Percentiles rank a stretch among this genome's conserved stretches.
Evolutionary conservation across 1,140 invertebrate species (phyloP).

Genomic region (Cydia splendana): DNA sequence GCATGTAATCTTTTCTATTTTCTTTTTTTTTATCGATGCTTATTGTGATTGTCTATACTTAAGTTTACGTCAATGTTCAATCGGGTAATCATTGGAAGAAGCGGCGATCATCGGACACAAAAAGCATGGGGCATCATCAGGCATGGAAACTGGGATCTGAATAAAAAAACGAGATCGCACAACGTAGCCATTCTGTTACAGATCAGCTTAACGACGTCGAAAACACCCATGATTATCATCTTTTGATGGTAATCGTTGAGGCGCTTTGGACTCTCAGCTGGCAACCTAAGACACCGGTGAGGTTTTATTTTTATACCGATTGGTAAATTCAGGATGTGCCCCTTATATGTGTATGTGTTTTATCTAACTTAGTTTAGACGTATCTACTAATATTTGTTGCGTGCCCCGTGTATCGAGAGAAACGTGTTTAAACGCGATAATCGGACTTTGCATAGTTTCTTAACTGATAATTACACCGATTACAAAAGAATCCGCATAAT

Average conservation of each 20-base stretch:
- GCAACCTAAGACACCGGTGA: conserved; percentile 71
- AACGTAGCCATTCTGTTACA: conserved; percentile 78
- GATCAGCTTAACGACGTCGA: conserved; percentile 79
- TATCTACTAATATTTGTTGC: conserved; percentile 38
- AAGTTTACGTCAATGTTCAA: conserved; percentile 23
- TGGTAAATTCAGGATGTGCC: conserved; percentile 62
- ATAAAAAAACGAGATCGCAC: conserved; percentile 66
- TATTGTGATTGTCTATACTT: conserved; percentile 24
- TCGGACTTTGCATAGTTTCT: conserved; percentile 11
- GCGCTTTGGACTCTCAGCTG: conserved; percentile 73
- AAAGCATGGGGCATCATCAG: conserved; percentile 57
- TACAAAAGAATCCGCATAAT: neutral
- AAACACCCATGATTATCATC: conserved; percentile 80
- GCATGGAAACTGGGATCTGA: conserved; percentile 49
- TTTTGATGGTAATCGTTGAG: conserved; percentile 77
- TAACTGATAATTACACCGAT: conserved; percentile 12
- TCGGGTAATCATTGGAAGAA: conserved; percentile 10
- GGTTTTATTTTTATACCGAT: conserved; percentile 63
- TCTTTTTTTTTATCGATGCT: conserved; percentile 19
- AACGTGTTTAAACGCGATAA: conserved; percentile 15
- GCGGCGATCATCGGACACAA: conserved; percentile 45
- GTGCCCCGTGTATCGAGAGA: conserved; percentile 30
- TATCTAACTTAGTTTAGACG: conserved; percentile 34
- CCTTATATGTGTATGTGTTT: conserved; percentile 50
- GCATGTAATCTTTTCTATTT: conserved; percentile 28